Percentiles rank a stretch among this genome's conserved stretches.
Conservation (phyloP, 2,797 vertebrate species). For the Apodemus agrarius region DNA sequence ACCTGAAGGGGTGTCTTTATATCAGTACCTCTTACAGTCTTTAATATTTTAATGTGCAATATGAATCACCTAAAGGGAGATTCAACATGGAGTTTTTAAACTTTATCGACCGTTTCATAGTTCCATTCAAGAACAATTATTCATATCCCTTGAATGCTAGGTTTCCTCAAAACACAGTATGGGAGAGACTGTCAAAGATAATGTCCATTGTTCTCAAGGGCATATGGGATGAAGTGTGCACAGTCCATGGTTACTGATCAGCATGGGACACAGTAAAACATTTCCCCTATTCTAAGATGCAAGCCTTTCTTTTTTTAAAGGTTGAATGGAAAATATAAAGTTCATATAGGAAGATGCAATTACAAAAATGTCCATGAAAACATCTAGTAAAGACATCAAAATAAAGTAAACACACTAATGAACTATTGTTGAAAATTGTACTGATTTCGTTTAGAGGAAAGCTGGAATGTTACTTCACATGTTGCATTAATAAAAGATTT, state of each 20-base stretch:
- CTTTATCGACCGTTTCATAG: background rate
- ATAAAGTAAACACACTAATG: background rate
- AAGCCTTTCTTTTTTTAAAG: background rate
- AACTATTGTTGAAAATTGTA: background rate
- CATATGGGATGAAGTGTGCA: fast-evolving
- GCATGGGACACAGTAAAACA: background rate
- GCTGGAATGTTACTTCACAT: background rate
- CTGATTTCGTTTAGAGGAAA: background rate
- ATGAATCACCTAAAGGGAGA: constrained; percentile 45
- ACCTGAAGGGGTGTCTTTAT: background rate
- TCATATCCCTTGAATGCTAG: background rate
- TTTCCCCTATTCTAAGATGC: background rate
- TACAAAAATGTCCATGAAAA: background rate
- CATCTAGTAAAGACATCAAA: background rate
- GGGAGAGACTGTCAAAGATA: background rate
- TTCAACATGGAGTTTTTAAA: background rate
- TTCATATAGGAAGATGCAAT: background rate
- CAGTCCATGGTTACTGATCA: background rate
- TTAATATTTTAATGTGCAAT: constrained; percentile 47
- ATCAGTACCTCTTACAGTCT: background rate
- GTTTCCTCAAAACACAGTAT: background rate
- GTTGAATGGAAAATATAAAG: constrained; percentile 3
- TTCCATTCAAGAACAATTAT: constrained; percentile 36
- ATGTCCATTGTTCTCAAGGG: background rate
- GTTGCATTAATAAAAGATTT: background rate